Base-by-base conservation (phyloP, 53 echinoderm and acorn worm genomes). In the Crossaster papposus region DNA sequence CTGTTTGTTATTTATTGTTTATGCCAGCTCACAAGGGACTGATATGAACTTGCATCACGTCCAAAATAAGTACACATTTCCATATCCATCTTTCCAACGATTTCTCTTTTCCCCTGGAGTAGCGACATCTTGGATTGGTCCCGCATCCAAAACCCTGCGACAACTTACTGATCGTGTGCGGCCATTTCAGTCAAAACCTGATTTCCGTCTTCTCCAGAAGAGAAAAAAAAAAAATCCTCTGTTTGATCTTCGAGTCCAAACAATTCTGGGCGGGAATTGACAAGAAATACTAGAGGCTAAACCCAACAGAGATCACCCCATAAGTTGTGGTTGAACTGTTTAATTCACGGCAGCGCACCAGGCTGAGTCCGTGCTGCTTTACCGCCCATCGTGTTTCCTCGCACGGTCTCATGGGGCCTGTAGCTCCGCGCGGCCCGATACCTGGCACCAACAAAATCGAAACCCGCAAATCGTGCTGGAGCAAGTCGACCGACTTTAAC, bases 161-260 rank as follows among this genome's bases (percentile, higher is more conserved):
- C 74, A 73, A n/a, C 35, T 73, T 35, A 73, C 74, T 35, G 74
- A 73, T 73, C 74, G 74, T 73, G 74, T 33, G 74, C 2, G 15
- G 33, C 74, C 74, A 36, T 73, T 36, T 6, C 35, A 15, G 3
- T 73, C 0, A 32, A 20, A 34, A 36, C 7, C 4, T 13, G 74
- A 14, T 12, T 73, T 73, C 74, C 36, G 74, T 20, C 74, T 73
- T 32, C 33, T 1, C 11, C 33, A 33, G 74, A 73, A n/a, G n/a
- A n/a, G n/a, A n/a, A n/a, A n/a, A n/a, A n/a, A n/a, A n/a, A 72
- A 72, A 58, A 58, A 58, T 2, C 58, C 15, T 36, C 74, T 36
- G 74, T 73, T 73, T 73, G 74, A 73, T 73, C 74, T 73, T 17
- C 74, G 28, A 13, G 20, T 33, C 35, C 74, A 73, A 73, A 73